These are phyloP conservation scores for Epizoanthus stellaris DNA, from an alignment of 92 coral and sea anemone species.

Conservation along the genomic window DNA sequence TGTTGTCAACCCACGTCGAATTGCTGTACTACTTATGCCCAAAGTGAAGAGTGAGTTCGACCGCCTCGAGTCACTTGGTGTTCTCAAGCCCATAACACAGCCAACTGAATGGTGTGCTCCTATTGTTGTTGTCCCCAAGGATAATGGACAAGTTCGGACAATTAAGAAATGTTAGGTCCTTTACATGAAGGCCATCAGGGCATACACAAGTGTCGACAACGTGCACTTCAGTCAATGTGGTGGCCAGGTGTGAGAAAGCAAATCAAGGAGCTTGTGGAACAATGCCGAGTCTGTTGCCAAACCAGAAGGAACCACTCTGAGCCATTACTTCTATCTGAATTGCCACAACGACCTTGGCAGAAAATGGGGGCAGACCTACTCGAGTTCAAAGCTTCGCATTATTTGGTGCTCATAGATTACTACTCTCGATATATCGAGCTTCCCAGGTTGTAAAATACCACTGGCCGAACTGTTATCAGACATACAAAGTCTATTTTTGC, in stretches of 20 bases:
- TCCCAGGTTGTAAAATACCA: neutral
- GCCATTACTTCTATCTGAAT: neutral
- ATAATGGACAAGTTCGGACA: neutral
- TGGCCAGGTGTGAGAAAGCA: too few relatives aligned
- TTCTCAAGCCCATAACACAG: neutral
- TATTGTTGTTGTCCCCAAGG: neutral
- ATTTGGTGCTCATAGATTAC: too few relatives aligned
- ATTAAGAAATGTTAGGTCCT: too few relatives aligned
- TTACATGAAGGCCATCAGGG: too few relatives aligned
- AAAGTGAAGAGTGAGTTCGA: conserved; percentile 46
- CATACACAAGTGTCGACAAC: too few relatives aligned
- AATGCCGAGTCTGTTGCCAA: neutral
- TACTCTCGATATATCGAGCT: too few relatives aligned
- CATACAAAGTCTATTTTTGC: neutral
- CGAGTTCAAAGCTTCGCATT: neutral
- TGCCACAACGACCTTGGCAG: neutral
- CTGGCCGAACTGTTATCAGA: neutral
- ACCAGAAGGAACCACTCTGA: neutral
- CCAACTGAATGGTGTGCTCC: too few relatives aligned
- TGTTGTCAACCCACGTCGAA: conserved; percentile 38
- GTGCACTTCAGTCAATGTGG: too few relatives aligned
- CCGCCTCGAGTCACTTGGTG: conserved; percentile 33
- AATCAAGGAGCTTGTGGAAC: neutral
- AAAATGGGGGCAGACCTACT: neutral
- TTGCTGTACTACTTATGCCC: conserved; percentile 37